phyloP scores from a whole-genome alignment of 2,888 invertebrate genomes.

The Dasysyrphus tricinctus region DNA sequence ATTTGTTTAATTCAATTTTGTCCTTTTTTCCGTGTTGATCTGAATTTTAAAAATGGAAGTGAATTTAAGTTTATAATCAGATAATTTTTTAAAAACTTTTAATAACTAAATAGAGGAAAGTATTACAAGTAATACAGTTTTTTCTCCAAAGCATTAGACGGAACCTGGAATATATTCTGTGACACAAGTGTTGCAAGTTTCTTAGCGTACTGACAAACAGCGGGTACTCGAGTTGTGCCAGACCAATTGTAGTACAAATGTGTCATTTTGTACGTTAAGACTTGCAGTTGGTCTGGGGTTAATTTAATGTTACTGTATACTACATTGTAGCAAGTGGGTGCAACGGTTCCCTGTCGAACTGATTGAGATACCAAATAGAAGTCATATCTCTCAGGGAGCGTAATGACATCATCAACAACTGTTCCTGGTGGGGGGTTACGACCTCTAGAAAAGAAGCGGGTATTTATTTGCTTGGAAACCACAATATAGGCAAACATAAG shows the following conservation, averaged over 20 bases:
- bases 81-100: not conserved
- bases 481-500: slow-evolving; percentile 90
- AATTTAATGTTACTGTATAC: slow-evolving; percentile 89
- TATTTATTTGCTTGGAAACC: slow-evolving; percentile 95
- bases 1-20: slow-evolving; percentile 37
- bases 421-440: slow-evolving; percentile 94
- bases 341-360: slow-evolving; percentile 94
- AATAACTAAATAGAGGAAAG: not conserved
- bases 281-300: slow-evolving; percentile 90
- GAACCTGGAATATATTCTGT: slow-evolving; percentile 90
- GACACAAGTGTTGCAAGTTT: slow-evolving; percentile 95
- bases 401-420: slow-evolving; percentile 93
- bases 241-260: slow-evolving; percentile 98
- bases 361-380: slow-evolving; percentile 95
- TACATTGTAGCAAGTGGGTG: slow-evolving; percentile 95
- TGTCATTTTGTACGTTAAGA: slow-evolving; percentile 92
- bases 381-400: slow-evolving; percentile 92
- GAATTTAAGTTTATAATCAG: not conserved
- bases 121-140: slow-evolving; percentile 89
- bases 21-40: not conserved
- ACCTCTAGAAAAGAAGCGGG: slow-evolving; percentile 86
- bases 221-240: slow-evolving; percentile 93
- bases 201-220: slow-evolving; percentile 97
- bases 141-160: slow-evolving; percentile 86
- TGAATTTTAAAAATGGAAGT: not conserved